Base-by-base conservation (phyloP, 2,113 vertebrate species). In the Halichoeres trimaculatus region DNA sequence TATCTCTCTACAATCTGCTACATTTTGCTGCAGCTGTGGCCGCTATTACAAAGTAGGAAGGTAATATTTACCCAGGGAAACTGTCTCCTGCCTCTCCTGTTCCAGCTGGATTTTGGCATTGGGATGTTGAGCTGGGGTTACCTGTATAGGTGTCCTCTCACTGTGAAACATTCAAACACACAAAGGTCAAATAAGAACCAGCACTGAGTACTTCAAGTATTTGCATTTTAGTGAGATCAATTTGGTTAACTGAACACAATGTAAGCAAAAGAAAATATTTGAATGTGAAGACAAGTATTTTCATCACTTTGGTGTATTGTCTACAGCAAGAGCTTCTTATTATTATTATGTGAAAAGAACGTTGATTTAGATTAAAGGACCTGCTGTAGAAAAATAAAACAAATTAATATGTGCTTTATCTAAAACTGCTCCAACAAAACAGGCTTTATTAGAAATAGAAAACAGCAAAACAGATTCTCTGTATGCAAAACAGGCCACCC, bases 41-140 rank as follows among this genome's bases (percentile, higher is more conserved):
- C 19, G 11, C 6, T 45, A 2, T 40, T 24, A 34, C 1, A 3
- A 19, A 52, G 14, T 47, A 20, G 61, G 45, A 22, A 34, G 34
- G 16, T 10, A 53, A 3, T 36, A 9, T 85, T 86, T 84, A 92
- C 88, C 83, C 13, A 75, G 41, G 56, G 80, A 63, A 53, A 83
- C 1, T 8, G 10, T 66, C 5, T 36, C 72, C 26, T 45, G 40
- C 45, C 23, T 70, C 8, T 74, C 57, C 41, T 68, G 73, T 40
- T 4, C n/a, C 17, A 66, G 67, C 10, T 5, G 1, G 30, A 75
- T 53, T 73, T 35, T 60, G 64, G 62, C 19, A 51, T 10, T n/a
- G 20, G 8, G 51, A 9, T 8, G 24, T 9, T 51, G 59, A 43
- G 50, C 26, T 41, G 67, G 19, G 54, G 51, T 66, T 53, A 2